A percentile compares a stretch with the other conserved stretches of the same genome.
Conservation (phyloP, 2,113 vertebrate genomes). For the Casuarius casuarius region DNA sequence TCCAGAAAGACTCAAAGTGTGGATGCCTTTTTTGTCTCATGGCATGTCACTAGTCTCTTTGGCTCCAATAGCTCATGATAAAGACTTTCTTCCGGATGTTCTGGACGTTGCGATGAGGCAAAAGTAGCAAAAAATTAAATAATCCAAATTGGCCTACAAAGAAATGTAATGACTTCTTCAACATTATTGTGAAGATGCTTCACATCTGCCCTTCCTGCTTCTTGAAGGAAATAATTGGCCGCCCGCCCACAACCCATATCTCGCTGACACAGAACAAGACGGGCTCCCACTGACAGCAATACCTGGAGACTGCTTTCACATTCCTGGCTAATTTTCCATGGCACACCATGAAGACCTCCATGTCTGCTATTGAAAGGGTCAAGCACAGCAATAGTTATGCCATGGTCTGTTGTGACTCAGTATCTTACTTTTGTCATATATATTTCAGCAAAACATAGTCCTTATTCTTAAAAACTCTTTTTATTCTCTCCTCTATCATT, state of each 20-base stretch:
- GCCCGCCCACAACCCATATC: neutral
- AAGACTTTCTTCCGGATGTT: neutral
- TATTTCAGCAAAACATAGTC: neutral
- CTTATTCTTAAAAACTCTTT: neutral
- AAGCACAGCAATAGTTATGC: neutral
- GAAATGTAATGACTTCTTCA: neutral
- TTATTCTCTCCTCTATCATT: neutral
- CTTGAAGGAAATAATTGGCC: neutral
- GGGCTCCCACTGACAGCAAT: neutral
- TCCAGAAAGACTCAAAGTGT: neutral
- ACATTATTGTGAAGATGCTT: neutral
- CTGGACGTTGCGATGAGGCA: neutral
- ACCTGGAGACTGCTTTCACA: neutral
- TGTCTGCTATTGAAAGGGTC: neutral
- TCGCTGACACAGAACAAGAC: neutral
- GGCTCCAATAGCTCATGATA: neutral
- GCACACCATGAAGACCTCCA: neutral
- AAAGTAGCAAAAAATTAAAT: neutral
- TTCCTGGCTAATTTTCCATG: neutral
- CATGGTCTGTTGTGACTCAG: neutral
- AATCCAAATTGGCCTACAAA: neutral
- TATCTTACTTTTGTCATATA: neutral
- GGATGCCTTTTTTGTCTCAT: neutral
- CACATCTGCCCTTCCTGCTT: neutral
- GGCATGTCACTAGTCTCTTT: neutral